phyloP scores from a whole-genome alignment of 2,113 vertebrate species.

The Tychaedon coryphoeus region DNA sequence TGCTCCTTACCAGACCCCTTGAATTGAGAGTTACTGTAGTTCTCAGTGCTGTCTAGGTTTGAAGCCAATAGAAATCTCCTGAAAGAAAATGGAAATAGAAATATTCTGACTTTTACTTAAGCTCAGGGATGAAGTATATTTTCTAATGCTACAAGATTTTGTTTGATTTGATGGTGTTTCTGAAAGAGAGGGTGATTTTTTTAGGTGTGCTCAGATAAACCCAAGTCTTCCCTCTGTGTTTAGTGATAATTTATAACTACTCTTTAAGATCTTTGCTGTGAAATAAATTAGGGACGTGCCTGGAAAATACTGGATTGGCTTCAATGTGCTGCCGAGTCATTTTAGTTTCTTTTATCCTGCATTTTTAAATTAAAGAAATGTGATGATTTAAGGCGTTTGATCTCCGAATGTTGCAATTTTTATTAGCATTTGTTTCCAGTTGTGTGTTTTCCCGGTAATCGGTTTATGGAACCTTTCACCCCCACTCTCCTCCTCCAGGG shows the following conservation, averaged over 20 bases:
- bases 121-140: neutral
- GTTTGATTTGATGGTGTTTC: neutral
- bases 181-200: neutral
- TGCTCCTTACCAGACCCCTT: neutral
- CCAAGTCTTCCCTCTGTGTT: neutral
- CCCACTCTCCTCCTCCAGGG: neutral
- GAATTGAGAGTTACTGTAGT: neutral
- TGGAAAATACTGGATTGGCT: constrained; percentile 1
- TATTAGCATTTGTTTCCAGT: constrained; percentile 37
- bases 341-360: neutral
- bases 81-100: neutral
- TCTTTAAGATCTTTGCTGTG: neutral
- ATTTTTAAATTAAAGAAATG: constrained; percentile 35
- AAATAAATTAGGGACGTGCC: neutral
- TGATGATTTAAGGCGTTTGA: constrained; percentile 19
- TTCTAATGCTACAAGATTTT: neutral
- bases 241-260: neutral
- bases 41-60: neutral
- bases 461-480: constrained; percentile 18
- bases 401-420: constrained; percentile 2
- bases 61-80: neutral
- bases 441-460: neutral
- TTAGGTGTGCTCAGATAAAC: neutral
- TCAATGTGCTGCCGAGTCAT: neutral
- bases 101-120: neutral